Evolutionary conservation across 2,888 invertebrate genomes (phyloP).

Genomic region (Theodoxus fluviatilis): DNA sequence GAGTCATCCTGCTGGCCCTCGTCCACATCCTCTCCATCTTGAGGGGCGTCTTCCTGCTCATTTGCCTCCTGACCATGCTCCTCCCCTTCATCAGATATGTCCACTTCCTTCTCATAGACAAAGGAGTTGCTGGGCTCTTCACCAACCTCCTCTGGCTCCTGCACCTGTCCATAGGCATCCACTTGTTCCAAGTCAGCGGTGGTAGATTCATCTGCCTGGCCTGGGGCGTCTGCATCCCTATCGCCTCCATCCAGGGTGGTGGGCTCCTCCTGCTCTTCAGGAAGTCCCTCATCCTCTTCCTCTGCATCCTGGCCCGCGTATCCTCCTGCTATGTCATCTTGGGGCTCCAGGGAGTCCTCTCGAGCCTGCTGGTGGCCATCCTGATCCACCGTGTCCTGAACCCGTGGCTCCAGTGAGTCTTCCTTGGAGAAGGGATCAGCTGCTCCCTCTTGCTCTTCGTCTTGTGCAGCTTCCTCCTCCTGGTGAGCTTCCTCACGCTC

Average conservation of each 20-base stretch:
- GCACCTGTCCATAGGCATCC: too few relatives aligned
- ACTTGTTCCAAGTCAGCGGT: too few relatives aligned
- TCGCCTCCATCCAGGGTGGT: too few relatives aligned
- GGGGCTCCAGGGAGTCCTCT: background rate
- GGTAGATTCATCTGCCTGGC: too few relatives aligned
- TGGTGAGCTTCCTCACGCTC: conserved; percentile 42
- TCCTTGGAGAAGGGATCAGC: too few relatives aligned
- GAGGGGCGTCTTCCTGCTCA: background rate
- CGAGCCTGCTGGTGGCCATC: too few relatives aligned
- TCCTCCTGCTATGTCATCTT: conserved; percentile 22
- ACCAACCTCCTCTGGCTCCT: too few relatives aligned
- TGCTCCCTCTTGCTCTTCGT: conserved; percentile 30
- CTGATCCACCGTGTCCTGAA: too few relatives aligned
- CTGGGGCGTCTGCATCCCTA: too few relatives aligned
- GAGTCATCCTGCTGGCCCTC: conserved; percentile 37
- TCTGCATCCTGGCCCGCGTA: conserved; percentile 27
- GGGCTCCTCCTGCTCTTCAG: too few relatives aligned
- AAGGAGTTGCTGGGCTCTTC: background rate
- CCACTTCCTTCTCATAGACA: conserved; percentile 31
- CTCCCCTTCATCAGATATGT: conserved; percentile 25
- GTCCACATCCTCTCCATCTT: conserved; percentile 24
- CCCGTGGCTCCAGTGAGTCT: conserved; percentile 20
- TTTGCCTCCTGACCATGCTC: conserved; percentile 35
- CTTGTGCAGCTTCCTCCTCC: conserved; percentile 28
- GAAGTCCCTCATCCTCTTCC: conserved; percentile 23